These are phyloP conservation scores for Sylvilagus floridanus DNA, from an alignment of 2,797 vertebrate genomes.

Conservation along the genomic window DNA sequence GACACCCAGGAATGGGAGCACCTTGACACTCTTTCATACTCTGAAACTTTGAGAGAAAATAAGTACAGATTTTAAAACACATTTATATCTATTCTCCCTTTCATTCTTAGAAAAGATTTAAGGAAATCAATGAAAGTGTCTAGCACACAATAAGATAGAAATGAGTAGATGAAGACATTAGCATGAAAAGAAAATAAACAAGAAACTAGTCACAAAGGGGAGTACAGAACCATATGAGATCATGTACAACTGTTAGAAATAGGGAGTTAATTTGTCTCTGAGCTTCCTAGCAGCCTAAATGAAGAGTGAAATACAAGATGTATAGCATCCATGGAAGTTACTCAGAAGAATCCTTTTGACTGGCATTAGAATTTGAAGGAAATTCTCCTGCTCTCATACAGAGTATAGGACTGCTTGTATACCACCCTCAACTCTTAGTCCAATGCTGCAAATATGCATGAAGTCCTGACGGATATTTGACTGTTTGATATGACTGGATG, in stretches of 20 bases:
- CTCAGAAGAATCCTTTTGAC: conserved; percentile 17
- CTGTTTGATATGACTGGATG: neutral
- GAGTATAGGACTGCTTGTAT: neutral
- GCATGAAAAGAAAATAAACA: conserved; percentile 19
- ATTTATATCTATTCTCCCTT: neutral
- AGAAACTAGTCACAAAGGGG: neutral
- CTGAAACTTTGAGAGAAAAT: neutral
- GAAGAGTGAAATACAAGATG: conserved; percentile 31
- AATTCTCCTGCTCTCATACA: neutral
- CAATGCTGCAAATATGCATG: neutral
- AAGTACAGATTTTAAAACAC: neutral
- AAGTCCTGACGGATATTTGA: neutral
- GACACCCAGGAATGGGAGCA: neutral
- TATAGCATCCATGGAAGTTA: neutral
- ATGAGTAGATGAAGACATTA: neutral
- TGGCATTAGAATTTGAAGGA: neutral
- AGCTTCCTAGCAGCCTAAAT: conserved; percentile 35
- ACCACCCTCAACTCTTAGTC: neutral
- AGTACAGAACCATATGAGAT: neutral
- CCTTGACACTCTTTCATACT: neutral
- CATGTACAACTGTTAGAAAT: neutral
- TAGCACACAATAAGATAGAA: neutral
- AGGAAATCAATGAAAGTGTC: neutral
- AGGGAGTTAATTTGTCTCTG: neutral
- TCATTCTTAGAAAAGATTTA: conserved; percentile 24